These are phyloP conservation scores for Pseudomyrmex concolor DNA, from an alignment of 1,140 invertebrate species.

Conservation along the genomic window DNA sequence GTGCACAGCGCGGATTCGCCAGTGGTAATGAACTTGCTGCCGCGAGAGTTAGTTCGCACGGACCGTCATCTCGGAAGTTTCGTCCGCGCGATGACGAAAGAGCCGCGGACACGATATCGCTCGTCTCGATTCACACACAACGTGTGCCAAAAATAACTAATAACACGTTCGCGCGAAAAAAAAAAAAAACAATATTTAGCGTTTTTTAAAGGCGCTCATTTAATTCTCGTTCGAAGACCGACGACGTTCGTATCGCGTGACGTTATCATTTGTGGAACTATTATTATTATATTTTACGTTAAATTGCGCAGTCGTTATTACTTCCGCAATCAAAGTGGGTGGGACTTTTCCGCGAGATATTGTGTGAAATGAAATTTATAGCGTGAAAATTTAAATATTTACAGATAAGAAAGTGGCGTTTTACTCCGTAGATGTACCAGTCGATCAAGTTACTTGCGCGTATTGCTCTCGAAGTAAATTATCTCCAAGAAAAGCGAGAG, in stretches of 20 bases:
- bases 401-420: neutral
- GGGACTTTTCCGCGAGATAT: no score
- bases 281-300: neutral
- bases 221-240: neutral
- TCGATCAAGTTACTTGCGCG: neutral
- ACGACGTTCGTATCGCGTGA: neutral
- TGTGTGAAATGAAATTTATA: neutral
- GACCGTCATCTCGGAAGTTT: constrained; percentile 16
- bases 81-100: neutral
- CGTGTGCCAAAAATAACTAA: neutral
- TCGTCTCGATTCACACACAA: constrained; percentile 29
- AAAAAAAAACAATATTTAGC: neutral
- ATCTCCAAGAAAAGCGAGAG: neutral
- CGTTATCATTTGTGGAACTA: neutral
- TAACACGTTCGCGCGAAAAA: neutral
- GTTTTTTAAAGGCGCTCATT: neutral
- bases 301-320: neutral
- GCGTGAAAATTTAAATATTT: no score
- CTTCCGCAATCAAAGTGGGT: no score
- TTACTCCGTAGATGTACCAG: neutral
- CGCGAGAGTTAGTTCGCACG: constrained; percentile 25
- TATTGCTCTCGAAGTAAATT: constrained; percentile 17
- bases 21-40: constrained; percentile 63
- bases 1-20: neutral
- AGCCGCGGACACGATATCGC: neutral